A percentile compares a stretch with the other conserved stretches of the same genome.
These are phyloP conservation scores for Arge pagana DNA, from an alignment of 2,888 invertebrate genomes.

Conservation along the genomic window DNA sequence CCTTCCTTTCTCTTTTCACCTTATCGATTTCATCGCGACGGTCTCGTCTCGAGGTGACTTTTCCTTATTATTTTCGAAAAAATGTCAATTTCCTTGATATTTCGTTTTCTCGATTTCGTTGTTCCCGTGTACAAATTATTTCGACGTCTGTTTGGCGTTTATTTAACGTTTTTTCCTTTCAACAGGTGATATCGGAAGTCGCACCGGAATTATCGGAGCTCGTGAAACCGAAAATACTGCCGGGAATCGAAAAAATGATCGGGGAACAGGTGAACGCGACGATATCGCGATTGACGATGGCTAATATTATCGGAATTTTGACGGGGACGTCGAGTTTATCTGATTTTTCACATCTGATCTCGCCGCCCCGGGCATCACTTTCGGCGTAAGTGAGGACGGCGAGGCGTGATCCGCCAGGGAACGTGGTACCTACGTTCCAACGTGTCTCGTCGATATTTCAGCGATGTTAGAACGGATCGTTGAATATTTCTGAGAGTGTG, in stretches of 20 bases:
- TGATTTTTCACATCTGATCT: slow-evolving; percentile 33
- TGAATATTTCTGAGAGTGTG: too few species aligned
- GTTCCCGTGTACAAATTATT: background rate
- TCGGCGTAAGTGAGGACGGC: too few species aligned
- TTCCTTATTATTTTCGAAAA: background rate
- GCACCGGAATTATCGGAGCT: slow-evolving; percentile 47
- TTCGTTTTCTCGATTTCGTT: background rate
- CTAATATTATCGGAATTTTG: slow-evolving; percentile 44
- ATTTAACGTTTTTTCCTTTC: slow-evolving; percentile 14
- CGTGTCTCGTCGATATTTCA: too few species aligned
- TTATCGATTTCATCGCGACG: too few species aligned
- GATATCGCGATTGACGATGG: slow-evolving; percentile 44
- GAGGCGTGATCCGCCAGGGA: too few species aligned
- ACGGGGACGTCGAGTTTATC: slow-evolving; percentile 43
- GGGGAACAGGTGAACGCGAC: slow-evolving; percentile 44
- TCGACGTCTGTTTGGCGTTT: slow-evolving; percentile 3
- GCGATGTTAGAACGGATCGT: too few species aligned
- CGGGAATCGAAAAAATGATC: slow-evolving; percentile 45
- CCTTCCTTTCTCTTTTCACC: too few species aligned
- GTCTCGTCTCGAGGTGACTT: too few species aligned
- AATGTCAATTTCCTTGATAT: background rate
- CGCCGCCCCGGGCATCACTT: too few species aligned
- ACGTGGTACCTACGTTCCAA: too few species aligned
- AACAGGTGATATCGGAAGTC: slow-evolving; percentile 47
- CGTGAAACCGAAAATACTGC: slow-evolving; percentile 50